These are phyloP conservation scores for Sarcoramphus papa DNA, from an alignment of 2,797 vertebrate genomes.

Conservation along the genomic window DNA sequence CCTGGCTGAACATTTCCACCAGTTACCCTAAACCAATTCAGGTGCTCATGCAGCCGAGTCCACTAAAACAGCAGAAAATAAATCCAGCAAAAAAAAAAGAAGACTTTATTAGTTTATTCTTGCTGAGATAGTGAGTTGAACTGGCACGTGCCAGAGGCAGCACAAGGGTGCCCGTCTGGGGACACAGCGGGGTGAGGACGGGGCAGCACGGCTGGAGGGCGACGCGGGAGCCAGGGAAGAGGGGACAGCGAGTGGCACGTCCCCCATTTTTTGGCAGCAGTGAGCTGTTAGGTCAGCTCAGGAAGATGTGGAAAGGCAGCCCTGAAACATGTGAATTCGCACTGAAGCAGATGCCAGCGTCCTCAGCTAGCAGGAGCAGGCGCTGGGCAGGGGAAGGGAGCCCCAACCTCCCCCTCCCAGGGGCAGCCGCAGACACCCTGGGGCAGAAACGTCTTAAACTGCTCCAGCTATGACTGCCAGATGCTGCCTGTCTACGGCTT, in stretches of 20 bases:
- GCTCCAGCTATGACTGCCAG: slow-evolving; percentile 5
- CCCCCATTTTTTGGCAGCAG: not conserved
- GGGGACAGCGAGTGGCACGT: not conserved
- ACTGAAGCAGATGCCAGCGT: not conserved
- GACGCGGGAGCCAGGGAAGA: accelerated
- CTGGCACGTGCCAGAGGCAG: not conserved
- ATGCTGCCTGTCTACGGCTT: slow-evolving; percentile 48
- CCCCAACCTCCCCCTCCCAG: not conserved
- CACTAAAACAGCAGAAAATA: not conserved
- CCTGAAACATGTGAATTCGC: not conserved
- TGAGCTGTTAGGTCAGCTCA: not conserved
- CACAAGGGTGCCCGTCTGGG: not conserved
- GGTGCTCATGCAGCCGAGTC: not conserved
- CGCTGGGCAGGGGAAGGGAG: not conserved
- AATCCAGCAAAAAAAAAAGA: not conserved
- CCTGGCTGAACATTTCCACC: not conserved
- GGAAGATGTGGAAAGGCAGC: not conserved
- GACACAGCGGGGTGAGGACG: accelerated
- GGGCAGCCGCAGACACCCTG: slow-evolving; percentile 15
- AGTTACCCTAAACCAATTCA: not conserved
- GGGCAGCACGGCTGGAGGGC: accelerated
- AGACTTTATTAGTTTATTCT: not conserved
- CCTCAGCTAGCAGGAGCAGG: not conserved
- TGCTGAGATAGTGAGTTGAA: not conserved
- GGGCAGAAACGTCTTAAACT: slow-evolving; percentile 14